These are phyloP conservation scores for Zootoca vivipara DNA, from an alignment of 2,113 vertebrate species.

Conservation along the genomic window DNA sequence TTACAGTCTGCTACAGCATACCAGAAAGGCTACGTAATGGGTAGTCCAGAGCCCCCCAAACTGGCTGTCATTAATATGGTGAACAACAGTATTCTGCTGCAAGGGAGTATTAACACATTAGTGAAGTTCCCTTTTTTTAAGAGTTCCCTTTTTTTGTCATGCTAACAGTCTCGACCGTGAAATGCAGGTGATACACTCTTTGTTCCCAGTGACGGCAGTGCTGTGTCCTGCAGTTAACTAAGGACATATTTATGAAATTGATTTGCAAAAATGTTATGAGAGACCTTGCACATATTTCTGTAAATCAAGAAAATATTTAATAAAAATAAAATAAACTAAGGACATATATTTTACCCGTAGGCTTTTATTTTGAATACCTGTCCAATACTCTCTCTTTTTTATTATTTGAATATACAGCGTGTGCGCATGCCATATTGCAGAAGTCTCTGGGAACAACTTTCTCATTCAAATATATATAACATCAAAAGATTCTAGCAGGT, in stretches of 20 bases:
- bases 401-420: background rate
- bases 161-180: background rate
- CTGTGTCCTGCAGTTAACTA: background rate
- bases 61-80: background rate
- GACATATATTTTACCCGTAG: background rate
- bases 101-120: background rate
- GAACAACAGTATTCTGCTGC: background rate
- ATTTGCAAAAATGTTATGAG: too few relatives aligned
- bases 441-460: background rate
- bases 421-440: too few relatives aligned
- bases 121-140: background rate
- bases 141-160: background rate
- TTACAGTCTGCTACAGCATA: background rate
- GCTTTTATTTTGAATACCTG: conserved; percentile 18
- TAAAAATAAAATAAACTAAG: too few relatives aligned
- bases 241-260: too few relatives aligned
- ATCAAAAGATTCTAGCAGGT: conserved; percentile 42
- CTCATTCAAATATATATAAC: conserved; percentile 47
- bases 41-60: background rate
- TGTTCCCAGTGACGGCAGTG: background rate
- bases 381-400: background rate
- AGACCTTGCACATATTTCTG: too few relatives aligned
- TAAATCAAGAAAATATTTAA: too few relatives aligned
- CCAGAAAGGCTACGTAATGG: background rate
- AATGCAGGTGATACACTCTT: background rate